Evolutionary conservation across 2,888 invertebrate genomes (phyloP), one percentile per base, ranked within the genome.

Genomic region (Amiota mariae): DNA sequence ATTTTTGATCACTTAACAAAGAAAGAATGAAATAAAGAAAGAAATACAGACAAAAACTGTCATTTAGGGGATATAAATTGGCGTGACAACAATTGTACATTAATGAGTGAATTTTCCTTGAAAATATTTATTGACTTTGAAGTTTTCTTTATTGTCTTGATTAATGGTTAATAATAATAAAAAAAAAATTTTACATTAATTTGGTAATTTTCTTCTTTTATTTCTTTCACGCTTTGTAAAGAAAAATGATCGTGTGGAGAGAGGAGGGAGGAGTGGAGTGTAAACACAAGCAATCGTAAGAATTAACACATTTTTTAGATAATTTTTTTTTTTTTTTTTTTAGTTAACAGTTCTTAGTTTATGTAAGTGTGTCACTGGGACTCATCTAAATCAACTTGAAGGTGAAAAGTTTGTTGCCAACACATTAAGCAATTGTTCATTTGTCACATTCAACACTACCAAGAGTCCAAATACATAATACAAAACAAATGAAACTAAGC

Each of bases 21-120:
- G 49, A 49, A 13, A 13, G 61, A 4, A 18, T n/a, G n/a, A 11
- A 11, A 11, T 0, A 24, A 59, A 20, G 48, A 56, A 15, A 75
- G 2, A 72, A 73, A 73, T 73, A 48, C 18, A 54, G 71, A 75
- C 24, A 72, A 73, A 73, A 76, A 48, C 18, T 59, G 71, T 61
- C 73, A 72, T 72, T 67, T 75, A 75, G 67, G 6, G 36, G 74
- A 63, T 64, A 77, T 63, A 77, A 77, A 77, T 77, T 77, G 77
- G 77, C 77, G 75, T 77, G 77, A 77, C 77, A 77, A 77, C 77
- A 77, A 77, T 77, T 77, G 75, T 68, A 59, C 77, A 77, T 77
- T 77, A 76, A 66, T 66, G 8, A 36, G 8, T 36, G 66, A 49
- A 48, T 66, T 66, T 66, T 66, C 66, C 66, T 66, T 66, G 47